These are phyloP conservation scores for Varecia variegata DNA, from an alignment of 2,797 vertebrate genomes.

Conservation along the genomic window DNA sequence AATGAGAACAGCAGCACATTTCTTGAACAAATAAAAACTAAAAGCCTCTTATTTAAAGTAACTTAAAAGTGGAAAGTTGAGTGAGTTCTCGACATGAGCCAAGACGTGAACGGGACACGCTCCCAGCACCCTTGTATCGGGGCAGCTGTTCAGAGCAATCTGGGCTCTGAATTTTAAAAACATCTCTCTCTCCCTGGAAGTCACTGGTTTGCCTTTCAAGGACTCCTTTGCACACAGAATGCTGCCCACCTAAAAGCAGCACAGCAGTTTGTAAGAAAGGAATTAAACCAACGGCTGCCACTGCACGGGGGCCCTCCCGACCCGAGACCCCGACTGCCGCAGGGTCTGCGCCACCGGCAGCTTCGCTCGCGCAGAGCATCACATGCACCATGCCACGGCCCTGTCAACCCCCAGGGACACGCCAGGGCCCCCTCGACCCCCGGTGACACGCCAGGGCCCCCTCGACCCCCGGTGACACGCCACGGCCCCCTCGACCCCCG, in stretches of 20 bases:
- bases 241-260: background rate
- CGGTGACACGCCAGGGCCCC: too few relatives aligned
- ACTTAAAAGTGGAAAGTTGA: background rate
- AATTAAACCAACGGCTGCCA: background rate
- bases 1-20: too few relatives aligned
- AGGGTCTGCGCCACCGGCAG: background rate
- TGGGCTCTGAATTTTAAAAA: background rate
- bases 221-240: background rate
- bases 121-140: background rate
- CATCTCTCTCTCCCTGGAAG: fast-evolving
- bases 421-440: too few relatives aligned
- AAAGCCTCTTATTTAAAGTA: background rate
- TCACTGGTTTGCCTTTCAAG: background rate
- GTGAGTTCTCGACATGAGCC: fast-evolving
- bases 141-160: background rate
- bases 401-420: too few relatives aligned
- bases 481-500: too few relatives aligned
- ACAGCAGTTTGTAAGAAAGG: background rate
- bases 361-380: too few relatives aligned
- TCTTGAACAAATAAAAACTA: background rate
- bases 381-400: too few relatives aligned
- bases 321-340: background rate
- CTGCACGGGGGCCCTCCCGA: background rate
- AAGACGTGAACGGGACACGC: fast-evolving
- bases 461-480: too few relatives aligned